These are phyloP conservation scores for Drosophila nannoptera DNA, from an alignment of 1,140 invertebrate genomes.

Conservation along the genomic window DNA sequence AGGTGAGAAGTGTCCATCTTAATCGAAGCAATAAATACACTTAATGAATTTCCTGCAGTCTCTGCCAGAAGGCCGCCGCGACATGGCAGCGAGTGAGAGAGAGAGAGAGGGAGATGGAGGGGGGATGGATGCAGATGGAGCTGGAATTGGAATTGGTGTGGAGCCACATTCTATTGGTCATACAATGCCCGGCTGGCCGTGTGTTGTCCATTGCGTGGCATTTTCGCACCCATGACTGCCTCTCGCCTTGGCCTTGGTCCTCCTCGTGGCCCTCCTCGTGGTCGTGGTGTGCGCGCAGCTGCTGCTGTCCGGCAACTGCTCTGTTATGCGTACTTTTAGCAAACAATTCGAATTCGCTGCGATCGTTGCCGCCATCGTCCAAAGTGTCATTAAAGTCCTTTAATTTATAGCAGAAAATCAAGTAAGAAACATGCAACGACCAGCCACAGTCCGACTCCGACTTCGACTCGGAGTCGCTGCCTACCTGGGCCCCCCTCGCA, in stretches of 20 bases:
- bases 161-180: conserved; percentile 69
- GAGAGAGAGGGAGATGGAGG: neutral
- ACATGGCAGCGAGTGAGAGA: neutral
- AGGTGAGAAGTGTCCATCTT: conserved; percentile 77
- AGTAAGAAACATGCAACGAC: conserved; percentile 76
- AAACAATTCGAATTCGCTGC: conserved; percentile 68
- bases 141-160: neutral
- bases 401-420: conserved; percentile 78
- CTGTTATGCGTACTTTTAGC: conserved; percentile 54
- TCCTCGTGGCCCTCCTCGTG: too few relatives aligned
- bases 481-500: conserved; percentile 39
- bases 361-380: conserved; percentile 65
- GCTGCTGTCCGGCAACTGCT: conserved; percentile 9
- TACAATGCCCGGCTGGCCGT: conserved; percentile 50
- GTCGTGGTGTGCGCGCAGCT: neutral
- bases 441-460: conserved; percentile 29
- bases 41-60: conserved; percentile 77
- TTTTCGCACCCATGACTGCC: conserved; percentile 73
- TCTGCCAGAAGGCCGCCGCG: conserved; percentile 36
- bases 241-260: conserved; percentile 24
- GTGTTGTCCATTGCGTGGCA: conserved; percentile 67
- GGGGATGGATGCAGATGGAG: neutral
- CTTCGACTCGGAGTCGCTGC: conserved; percentile 5
- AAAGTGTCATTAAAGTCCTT: conserved; percentile 77
- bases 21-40: conserved; percentile 78